Evolutionary conservation across 2,888 invertebrate genomes (phyloP).

Genomic region (Microchrysa polita): DNA sequence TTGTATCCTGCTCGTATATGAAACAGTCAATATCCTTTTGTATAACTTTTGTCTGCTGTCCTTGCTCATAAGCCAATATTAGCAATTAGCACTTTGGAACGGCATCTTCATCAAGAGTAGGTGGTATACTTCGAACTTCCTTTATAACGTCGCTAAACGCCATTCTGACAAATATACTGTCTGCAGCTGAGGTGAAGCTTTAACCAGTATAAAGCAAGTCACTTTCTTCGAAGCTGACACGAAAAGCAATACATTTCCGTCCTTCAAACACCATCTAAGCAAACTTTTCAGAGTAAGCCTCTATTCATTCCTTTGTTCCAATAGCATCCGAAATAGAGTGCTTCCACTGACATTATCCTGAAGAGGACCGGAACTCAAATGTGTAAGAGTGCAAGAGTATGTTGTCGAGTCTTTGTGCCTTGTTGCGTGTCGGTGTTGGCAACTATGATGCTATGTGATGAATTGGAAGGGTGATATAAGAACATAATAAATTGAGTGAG

Average conservation of each 20-base stretch:
- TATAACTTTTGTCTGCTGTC: too few relatives aligned
- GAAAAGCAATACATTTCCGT: constrained; percentile 36
- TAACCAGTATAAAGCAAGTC: constrained; percentile 9
- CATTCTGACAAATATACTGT: too few relatives aligned
- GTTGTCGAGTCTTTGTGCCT: not conserved
- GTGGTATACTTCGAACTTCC: too few relatives aligned
- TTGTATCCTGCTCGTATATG: too few relatives aligned
- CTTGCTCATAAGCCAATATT: too few relatives aligned
- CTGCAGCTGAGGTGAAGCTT: too few relatives aligned
- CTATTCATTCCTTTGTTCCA: not conserved
- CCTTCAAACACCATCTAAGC: constrained; percentile 16
- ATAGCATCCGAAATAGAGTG: not conserved
- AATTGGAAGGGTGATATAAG: not conserved
- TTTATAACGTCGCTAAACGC: too few relatives aligned
- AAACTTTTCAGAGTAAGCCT: not conserved
- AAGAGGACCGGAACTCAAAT: not conserved
- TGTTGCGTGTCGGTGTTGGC: not conserved
- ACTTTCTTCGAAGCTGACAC: constrained; percentile 27
- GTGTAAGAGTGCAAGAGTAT: not conserved
- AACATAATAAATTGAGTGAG: not conserved
- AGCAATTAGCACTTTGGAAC: too few relatives aligned
- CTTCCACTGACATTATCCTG: not conserved
- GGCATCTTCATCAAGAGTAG: too few relatives aligned
- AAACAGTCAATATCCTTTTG: too few relatives aligned
- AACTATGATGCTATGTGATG: not conserved